Base-by-base conservation (phyloP, 2,888 invertebrate species). In the Sminthurides aquaticus region DNA sequence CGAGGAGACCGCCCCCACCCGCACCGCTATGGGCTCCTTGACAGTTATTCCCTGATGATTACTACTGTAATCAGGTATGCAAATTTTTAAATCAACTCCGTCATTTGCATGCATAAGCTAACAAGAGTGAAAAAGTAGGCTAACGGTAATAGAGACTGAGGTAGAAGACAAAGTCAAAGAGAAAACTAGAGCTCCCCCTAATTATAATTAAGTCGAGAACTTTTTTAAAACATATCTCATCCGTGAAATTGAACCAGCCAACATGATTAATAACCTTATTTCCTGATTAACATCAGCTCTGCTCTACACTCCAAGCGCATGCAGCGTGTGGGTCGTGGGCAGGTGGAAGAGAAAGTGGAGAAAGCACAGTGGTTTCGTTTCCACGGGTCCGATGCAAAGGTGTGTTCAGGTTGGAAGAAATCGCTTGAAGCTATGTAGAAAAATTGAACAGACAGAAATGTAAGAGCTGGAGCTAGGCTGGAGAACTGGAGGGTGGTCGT, bases 1-100 rank as follows among this genome's bases (percentile, higher is more conserved):
- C 72, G 3, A 57, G 72, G 61, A 58, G 72, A 48, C 72, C 74
- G 18, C 72, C 74, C 20, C 72, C 74, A 25, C 71, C 72, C 43
- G 65, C 71, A 3, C 74, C 74, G 22, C 55, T 64, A 20, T 64
- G 64, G 59, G 29, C 52, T 34, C 43, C 43, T 26, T 63, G 52
- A 57, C 63, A 34, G 20, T 18, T 29, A 2, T 29, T 58, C 20
- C 34, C 43, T 34, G 20, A 29, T 63, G 71, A 70, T 67, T 72
- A 69, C 62, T 69, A 68, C 63, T 70, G 68, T 64, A 67, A 69
- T 65, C 71, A 72, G 71, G 71, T 72, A 66, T 55, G 64, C 25
- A 3, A 56, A 8, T 15, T 25, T 22, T 56, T 25, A 11, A n/a
- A n/a, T n/a, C n/a, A n/a, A n/a, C n/a, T n/a, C n/a, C n/a, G 22